Evolutionary conservation across 2,113 vertebrate genomes (phyloP).

Genomic region (Ochotona curzoniae): DNA sequence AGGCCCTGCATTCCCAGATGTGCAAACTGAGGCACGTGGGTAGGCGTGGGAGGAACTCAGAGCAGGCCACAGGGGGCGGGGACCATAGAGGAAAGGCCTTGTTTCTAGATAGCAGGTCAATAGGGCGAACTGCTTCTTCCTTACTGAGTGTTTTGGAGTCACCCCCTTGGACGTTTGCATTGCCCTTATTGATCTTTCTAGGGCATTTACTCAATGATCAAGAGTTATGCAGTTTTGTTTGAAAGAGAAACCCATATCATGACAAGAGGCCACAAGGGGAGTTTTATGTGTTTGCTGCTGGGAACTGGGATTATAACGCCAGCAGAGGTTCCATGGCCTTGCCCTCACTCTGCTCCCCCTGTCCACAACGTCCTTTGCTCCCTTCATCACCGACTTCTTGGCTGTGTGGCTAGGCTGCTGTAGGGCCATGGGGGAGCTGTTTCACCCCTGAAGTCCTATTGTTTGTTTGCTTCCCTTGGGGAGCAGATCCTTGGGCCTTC

Average conservation of each 20-base stretch:
- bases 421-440: neutral
- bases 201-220: slow-evolving; percentile 55
- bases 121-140: neutral
- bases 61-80: too few relatives aligned
- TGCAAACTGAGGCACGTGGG: neutral
- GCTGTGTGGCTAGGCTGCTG: rapidly evolving
- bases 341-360: neutral
- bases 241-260: slow-evolving; percentile 39
- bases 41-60: neutral
- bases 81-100: neutral
- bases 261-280: slow-evolving; percentile 49
- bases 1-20: neutral
- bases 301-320: slow-evolving; percentile 65
- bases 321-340: neutral
- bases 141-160: neutral
- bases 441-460: neutral
- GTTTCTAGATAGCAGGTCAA: neutral
- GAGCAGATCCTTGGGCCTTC: neutral
- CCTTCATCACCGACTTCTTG: neutral
- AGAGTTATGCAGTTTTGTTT: slow-evolving; percentile 58
- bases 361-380: neutral
- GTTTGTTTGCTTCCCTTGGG: neutral
- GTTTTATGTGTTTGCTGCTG: slow-evolving; percentile 62
- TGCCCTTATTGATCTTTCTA: slow-evolving; percentile 41
- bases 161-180: neutral